A percentile compares a stretch with the other conserved stretches of the same genome.
phyloP scores from a whole-genome alignment of 2,113 vertebrate genomes.

The Chamaetylas fuelleborni region DNA sequence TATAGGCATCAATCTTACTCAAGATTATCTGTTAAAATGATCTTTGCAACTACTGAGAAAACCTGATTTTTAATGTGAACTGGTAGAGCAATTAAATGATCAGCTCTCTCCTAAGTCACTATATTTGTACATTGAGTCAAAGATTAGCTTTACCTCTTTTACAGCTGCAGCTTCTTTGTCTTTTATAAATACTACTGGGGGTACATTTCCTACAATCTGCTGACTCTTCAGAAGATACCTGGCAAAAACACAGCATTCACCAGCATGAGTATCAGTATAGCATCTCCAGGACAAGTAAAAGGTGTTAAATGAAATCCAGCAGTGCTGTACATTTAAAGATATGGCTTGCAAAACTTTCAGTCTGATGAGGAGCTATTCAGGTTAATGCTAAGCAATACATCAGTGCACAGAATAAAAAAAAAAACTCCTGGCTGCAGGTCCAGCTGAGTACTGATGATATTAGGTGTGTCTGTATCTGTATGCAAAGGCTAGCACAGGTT shows the following conservation, averaged over 20 bases:
- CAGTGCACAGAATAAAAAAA: neutral
- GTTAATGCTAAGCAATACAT: neutral
- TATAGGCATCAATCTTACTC: neutral
- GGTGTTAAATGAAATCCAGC: neutral
- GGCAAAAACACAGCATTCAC: constrained; percentile 3
- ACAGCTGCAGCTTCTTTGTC: constrained; percentile 74
- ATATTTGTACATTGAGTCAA: neutral
- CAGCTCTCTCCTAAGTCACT: neutral
- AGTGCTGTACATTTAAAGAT: neutral
- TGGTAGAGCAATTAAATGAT: neutral
- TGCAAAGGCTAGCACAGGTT: neutral
- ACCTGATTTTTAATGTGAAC: neutral
- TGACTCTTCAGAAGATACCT: constrained; percentile 81
- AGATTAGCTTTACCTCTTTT: constrained; percentile 71
- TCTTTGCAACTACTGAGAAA: neutral
- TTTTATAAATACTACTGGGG: constrained; percentile 78
- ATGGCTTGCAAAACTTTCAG: neutral
- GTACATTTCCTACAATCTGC: constrained; percentile 77
- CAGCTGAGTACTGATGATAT: neutral
- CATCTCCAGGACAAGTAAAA: neutral
- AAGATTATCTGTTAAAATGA: neutral
- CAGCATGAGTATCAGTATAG: neutral
- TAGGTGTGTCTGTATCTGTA: neutral
- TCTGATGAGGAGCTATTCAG: neutral
- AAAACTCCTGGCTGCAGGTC: neutral